Evolutionary conservation across 2,888 invertebrate genomes (phyloP).

Genomic region (Sphaerophoria taeniata): DNA sequence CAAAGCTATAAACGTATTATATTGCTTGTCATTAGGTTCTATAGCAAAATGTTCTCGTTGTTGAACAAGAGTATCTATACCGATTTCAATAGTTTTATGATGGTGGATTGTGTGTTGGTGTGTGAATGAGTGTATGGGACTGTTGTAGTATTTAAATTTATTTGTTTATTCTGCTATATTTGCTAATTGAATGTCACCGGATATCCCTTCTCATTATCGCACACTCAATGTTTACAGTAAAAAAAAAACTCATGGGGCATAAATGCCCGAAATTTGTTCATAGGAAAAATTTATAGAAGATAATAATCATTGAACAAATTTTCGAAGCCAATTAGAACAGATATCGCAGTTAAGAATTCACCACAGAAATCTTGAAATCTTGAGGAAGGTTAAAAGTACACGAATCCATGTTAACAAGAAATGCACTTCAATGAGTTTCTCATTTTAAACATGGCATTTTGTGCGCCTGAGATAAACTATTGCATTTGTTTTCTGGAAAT

Average conservation of each 20-base stretch:
- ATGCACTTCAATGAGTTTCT: conserved; percentile 4
- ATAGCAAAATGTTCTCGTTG: background rate
- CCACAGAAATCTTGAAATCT: background rate
- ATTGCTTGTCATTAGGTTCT: conserved; percentile 41
- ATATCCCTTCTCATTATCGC: conserved; percentile 66
- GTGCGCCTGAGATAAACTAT: conserved; percentile 9
- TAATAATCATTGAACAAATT: too few species aligned
- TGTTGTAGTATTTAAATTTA: conserved; percentile 56
- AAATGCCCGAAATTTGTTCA: conserved; percentile 44
- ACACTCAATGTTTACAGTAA: conserved; percentile 56
- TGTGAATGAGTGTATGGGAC: background rate
- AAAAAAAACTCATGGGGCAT: conserved; percentile 23
- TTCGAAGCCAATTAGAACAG: too few species aligned
- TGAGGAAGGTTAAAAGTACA: background rate
- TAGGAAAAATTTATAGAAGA: background rate
- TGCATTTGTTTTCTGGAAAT: conserved; percentile 26
- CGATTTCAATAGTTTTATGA: background rate
- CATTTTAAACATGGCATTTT: background rate
- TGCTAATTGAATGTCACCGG: conserved; percentile 73
- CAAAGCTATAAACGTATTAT: conserved; percentile 27
- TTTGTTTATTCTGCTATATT: conserved; percentile 64
- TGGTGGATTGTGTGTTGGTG: background rate
- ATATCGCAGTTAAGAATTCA: background rate
- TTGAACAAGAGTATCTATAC: background rate
- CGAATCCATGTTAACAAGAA: background rate